Conservation (phyloP, 2,888 invertebrate genomes). For the Drosophila antonietae region DNA sequence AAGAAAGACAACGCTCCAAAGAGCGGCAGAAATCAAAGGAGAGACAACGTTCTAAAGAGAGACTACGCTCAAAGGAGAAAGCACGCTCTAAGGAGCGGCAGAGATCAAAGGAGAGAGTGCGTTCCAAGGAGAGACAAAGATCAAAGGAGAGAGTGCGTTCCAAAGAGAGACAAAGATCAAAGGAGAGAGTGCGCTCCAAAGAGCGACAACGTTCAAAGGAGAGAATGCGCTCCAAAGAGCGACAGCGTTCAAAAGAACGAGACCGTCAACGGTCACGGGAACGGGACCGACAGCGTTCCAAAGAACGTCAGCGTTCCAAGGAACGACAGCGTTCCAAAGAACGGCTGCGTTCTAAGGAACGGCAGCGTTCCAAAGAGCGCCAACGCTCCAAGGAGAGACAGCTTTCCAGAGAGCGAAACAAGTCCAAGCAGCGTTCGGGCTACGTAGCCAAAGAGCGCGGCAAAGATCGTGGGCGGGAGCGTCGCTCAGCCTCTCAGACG, state of each 20-base stretch:
- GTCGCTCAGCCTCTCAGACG: constrained; percentile 25
- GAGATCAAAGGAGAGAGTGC: constrained; percentile 14
- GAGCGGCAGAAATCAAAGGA: constrained; percentile 39
- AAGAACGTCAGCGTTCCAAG: not conserved
- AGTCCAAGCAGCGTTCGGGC: constrained; percentile 8
- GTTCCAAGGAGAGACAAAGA: constrained; percentile 7
- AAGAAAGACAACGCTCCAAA: constrained; percentile 35
- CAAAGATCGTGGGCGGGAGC: constrained; percentile 33
- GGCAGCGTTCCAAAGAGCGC: constrained; percentile 9
- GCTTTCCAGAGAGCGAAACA: constrained; percentile 21
- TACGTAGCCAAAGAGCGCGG: constrained; percentile 34
- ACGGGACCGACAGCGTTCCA: constrained; percentile 10
- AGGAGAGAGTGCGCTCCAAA: constrained; percentile 27
- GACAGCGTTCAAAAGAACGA: constrained; percentile 24
- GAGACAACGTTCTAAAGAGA: constrained; percentile 26
- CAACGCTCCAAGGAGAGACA: constrained; percentile 21
- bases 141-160: constrained; percentile 24
- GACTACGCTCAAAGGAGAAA: constrained; percentile 31
- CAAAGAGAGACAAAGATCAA: constrained; percentile 21
- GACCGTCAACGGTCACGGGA: constrained; percentile 28
- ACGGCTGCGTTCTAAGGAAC: constrained; percentile 20
- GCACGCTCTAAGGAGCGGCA: constrained; percentile 30
- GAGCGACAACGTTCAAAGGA: constrained; percentile 21
- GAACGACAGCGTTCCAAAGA: constrained; percentile 7
- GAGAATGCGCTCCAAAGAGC: not conserved